Percentiles rank a stretch among this genome's conserved stretches.
Conservation (phyloP, 1,140 invertebrate species). For the Ephestia elutella region DNA sequence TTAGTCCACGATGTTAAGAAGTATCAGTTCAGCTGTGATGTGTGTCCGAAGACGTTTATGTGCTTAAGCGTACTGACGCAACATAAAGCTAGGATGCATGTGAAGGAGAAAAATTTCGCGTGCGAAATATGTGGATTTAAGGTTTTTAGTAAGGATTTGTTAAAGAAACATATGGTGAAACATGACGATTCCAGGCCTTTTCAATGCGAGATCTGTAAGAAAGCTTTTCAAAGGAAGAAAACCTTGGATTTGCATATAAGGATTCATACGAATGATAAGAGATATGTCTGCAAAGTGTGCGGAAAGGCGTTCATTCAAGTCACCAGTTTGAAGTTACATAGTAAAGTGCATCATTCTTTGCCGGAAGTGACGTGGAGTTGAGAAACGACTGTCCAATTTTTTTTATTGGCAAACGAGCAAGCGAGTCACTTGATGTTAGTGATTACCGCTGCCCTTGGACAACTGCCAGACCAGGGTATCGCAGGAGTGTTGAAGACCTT, state of each 20-base stretch:
- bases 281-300: slow-evolving; percentile 32
- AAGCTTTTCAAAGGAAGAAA: slow-evolving; percentile 70
- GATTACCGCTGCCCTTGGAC: no score
- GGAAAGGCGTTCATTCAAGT: slow-evolving; percentile 35
- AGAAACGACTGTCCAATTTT: not conserved
- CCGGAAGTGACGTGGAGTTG: not conserved
- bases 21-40: slow-evolving; percentile 16
- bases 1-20: slow-evolving; percentile 19
- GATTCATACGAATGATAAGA: slow-evolving; percentile 40
- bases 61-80: slow-evolving; percentile 23
- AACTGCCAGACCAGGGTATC: no score
- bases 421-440: no score
- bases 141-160: slow-evolving; percentile 35
- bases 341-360: slow-evolving; percentile 7
- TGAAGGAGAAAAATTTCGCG: slow-evolving; percentile 41
- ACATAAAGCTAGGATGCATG: slow-evolving; percentile 44
- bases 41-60: slow-evolving; percentile 15
- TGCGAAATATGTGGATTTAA: slow-evolving; percentile 52
- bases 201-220: slow-evolving; percentile 70
- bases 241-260: slow-evolving; percentile 21
- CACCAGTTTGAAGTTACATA: slow-evolving; percentile 14
- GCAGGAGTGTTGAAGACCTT: no score
- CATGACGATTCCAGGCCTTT: slow-evolving; percentile 76
- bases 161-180: slow-evolving; percentile 71
- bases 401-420: no score